These are phyloP conservation scores for Coenobita brevimanus DNA, from an alignment of 1,140 invertebrate species.

Conservation along the genomic window DNA sequence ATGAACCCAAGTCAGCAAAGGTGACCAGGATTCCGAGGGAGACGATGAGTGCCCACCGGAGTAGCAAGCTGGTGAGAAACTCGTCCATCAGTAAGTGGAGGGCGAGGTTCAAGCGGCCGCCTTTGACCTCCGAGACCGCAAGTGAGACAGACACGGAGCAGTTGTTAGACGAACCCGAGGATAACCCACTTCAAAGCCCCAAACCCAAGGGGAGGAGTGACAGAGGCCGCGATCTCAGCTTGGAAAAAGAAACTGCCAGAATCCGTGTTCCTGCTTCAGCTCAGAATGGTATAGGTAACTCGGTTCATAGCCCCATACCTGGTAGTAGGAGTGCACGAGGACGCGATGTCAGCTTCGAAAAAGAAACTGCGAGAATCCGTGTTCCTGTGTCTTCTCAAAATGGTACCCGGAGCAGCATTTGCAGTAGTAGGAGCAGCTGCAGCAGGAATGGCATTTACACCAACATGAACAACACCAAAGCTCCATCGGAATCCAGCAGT, in stretches of 20 bases:
- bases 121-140: conserved; percentile 36
- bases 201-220: neutral
- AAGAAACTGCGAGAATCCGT: neutral
- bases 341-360: neutral
- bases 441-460: conserved; percentile 14
- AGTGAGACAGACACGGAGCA: conserved; percentile 54
- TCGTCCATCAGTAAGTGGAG: conserved; percentile 58
- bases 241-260: neutral
- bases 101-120: conserved; percentile 38
- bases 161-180: conserved; percentile 40
- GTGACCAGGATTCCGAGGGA: conserved; percentile 44
- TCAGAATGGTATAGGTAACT: too few species aligned
- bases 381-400: conserved; percentile 1
- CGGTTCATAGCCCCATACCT: neutral
- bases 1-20: conserved; percentile 46
- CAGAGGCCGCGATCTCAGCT: neutral
- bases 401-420: conserved; percentile 22
- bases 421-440: conserved; percentile 18
- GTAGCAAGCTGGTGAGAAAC: conserved; percentile 53
- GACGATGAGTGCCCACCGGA: conserved; percentile 49
- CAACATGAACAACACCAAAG: neutral
- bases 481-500: neutral
- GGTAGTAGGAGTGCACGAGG: neutral
- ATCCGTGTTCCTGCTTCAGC: neutral
- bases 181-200: conserved; percentile 2